Evolutionary conservation across 2,797 vertebrate species (phyloP).

Genomic region (Brachymystax lenok): DNA sequence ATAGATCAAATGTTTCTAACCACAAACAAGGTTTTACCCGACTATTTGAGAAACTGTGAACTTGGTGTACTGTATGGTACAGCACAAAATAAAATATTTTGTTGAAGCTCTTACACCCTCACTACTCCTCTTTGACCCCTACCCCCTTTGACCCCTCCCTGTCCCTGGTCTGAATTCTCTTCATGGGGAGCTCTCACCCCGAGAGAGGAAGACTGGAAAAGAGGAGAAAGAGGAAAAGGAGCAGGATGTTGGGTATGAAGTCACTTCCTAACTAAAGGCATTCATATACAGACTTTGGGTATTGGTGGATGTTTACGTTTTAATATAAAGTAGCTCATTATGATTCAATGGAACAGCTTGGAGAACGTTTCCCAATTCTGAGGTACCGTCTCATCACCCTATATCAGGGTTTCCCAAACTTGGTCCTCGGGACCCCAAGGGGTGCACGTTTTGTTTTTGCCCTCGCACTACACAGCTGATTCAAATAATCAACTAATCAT

Average conservation of each 20-base stretch:
- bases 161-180: not conserved
- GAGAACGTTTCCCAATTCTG: not conserved
- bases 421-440: too few species aligned
- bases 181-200: not conserved
- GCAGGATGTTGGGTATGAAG: conserved; percentile 24
- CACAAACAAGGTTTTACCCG: not conserved
- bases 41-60: not conserved
- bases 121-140: not conserved
- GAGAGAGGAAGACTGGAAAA: conserved; percentile 17
- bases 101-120: too few species aligned
- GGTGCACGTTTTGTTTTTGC: too few species aligned
- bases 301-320: conserved; percentile 12
- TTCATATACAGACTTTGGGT: conserved; percentile 22
- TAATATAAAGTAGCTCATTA: not conserved
- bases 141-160: not conserved
- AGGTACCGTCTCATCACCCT: not conserved
- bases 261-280: conserved; percentile 37
- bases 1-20: not conserved
- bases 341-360: conserved; percentile 6
- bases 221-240: conserved; percentile 19
- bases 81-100: not conserved
- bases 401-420: not conserved
- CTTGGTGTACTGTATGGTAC: not conserved
- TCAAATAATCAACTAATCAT: too few species aligned
- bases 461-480: not conserved